These are phyloP conservation scores for Thecocarcelia acutangulata DNA, from an alignment of 2,888 invertebrate species.

Conservation along the genomic window DNA sequence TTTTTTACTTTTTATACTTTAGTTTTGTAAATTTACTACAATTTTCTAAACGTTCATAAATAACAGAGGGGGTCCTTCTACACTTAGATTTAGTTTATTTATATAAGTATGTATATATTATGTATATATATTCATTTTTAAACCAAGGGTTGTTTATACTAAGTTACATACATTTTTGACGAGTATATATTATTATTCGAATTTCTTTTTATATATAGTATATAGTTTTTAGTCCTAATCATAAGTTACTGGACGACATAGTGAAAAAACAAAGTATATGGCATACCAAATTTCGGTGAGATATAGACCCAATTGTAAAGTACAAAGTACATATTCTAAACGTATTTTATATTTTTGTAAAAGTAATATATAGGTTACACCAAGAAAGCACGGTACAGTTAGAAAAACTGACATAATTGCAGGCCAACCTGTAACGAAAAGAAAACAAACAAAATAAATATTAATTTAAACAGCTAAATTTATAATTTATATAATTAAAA, in stretches of 20 bases:
- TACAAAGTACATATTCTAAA: conserved; percentile 93
- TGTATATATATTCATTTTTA: conserved; percentile 1
- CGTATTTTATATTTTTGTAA: conserved; percentile 94
- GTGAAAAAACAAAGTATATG: conserved; percentile 86
- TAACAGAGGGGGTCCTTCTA: conserved; percentile 61
- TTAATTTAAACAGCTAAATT: background rate
- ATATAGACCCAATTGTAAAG: conserved; percentile 91
- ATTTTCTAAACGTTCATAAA: conserved; percentile 63
- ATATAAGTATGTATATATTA: conserved; percentile 12
- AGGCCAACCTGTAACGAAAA: conserved; percentile 85
- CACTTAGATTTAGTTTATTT: conserved; percentile 51
- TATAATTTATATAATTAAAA: background rate
- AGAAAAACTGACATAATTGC: conserved; percentile 91
- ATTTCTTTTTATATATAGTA: conserved; percentile 11
- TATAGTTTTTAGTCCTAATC: conserved; percentile 76
- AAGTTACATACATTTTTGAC: conserved; percentile 49
- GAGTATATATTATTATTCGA: conserved; percentile 42
- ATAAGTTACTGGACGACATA: conserved; percentile 84
- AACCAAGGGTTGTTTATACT: conserved; percentile 31
- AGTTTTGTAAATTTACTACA: conserved; percentile 64
- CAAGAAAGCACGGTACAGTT: conserved; percentile 91
- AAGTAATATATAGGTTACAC: conserved; percentile 91
- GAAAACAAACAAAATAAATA: conserved; percentile 70
- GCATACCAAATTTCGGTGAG: conserved; percentile 83
- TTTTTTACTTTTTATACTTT: conserved; percentile 29